Percentiles rank a stretch among this genome's conserved stretches.
phyloP scores from a whole-genome alignment of 2,113 vertebrate species.

The Nipponia nippon region DNA sequence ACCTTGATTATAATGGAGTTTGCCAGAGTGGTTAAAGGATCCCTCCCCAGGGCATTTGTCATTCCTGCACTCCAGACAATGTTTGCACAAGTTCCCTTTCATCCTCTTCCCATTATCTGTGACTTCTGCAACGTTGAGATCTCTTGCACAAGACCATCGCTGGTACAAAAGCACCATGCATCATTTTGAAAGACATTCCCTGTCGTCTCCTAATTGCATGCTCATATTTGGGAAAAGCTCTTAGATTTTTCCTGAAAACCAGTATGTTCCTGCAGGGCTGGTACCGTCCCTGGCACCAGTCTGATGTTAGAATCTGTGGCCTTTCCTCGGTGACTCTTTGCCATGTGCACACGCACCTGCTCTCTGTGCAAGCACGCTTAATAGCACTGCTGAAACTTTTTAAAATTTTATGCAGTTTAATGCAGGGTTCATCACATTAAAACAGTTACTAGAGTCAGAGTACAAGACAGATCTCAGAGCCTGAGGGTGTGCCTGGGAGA shows the following conservation, averaged over 20 bases:
- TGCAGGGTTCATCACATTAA: background rate
- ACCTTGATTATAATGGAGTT: background rate
- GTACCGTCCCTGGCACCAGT: background rate
- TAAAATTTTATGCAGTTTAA: background rate
- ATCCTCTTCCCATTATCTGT: background rate
- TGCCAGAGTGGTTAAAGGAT: background rate
- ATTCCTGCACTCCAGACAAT: background rate
- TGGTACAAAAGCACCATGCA: background rate
- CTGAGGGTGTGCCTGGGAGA: background rate
- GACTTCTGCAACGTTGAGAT: background rate
- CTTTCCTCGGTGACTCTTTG: background rate
- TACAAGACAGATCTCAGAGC: background rate
- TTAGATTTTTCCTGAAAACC: background rate
- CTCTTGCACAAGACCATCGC: background rate
- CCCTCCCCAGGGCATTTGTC: background rate
- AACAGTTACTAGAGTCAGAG: background rate
- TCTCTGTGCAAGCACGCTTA: background rate
- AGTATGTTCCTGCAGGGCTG: fast-evolving
- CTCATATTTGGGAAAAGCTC: background rate
- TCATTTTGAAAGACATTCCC: background rate
- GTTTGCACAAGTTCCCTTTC: background rate
- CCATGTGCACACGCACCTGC: background rate
- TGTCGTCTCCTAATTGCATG: background rate
- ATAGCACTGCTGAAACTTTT: background rate
- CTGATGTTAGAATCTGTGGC: background rate